Conservation (phyloP, 1,140 invertebrate genomes). For the Forficula auricularia region DNA sequence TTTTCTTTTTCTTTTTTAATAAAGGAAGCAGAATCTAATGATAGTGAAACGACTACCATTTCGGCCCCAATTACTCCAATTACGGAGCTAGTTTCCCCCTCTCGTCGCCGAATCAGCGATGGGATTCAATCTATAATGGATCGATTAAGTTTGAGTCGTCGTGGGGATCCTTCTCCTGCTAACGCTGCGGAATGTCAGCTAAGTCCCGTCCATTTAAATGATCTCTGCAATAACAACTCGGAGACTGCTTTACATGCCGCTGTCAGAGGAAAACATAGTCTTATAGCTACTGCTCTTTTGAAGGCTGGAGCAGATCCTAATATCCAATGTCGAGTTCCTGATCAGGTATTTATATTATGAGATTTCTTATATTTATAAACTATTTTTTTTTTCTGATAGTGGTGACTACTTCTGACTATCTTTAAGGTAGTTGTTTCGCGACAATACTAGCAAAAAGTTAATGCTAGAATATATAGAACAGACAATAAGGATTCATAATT, state of each 20-base stretch:
- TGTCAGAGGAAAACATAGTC: constrained; percentile 54
- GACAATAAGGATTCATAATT: too few relatives aligned
- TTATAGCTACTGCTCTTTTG: constrained; percentile 55
- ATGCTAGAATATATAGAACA: too few relatives aligned
- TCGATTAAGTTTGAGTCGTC: constrained; percentile 41
- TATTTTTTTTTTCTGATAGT: too few relatives aligned
- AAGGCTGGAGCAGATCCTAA: constrained; percentile 56
- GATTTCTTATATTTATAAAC: too few relatives aligned
- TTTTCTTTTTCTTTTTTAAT: too few relatives aligned
- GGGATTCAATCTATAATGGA: constrained; percentile 77
- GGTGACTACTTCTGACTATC: too few relatives aligned
- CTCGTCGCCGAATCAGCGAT: constrained; percentile 58
- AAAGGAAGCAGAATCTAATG: too few relatives aligned
- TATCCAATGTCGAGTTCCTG: constrained; percentile 32
- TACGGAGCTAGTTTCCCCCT: constrained; percentile 24
- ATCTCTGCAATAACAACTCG: constrained; percentile 51
- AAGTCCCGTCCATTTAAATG: constrained; percentile 52
- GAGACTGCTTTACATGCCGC: constrained; percentile 65
- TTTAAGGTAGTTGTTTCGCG: too few relatives aligned
- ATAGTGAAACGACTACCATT: too few relatives aligned
- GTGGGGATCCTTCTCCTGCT: not conserved
- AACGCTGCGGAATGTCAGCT: constrained; percentile 30
- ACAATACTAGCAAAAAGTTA: too few relatives aligned
- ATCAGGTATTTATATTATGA: constrained; percentile 5
- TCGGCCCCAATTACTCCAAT: too few relatives aligned